phyloP scores from a whole-genome alignment of 2,797 vertebrate genomes.

The Anas flavirostris region DNA sequence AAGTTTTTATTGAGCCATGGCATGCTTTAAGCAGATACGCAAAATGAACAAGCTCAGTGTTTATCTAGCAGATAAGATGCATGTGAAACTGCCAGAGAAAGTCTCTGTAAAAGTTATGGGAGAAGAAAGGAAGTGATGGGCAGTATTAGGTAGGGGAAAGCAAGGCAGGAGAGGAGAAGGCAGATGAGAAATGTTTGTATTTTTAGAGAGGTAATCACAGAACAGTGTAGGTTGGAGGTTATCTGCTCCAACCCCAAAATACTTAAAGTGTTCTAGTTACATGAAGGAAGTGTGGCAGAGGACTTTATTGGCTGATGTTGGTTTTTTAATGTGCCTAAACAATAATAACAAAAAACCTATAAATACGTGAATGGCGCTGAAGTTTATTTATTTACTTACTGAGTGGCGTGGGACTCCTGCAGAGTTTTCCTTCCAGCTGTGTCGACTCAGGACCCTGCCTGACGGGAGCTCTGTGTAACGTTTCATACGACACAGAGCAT shows the following conservation, averaged over 20 bases:
- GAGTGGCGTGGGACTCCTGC: neutral
- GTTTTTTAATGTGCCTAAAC: neutral
- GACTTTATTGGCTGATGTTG: neutral
- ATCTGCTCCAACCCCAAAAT: neutral
- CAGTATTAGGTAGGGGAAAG: neutral
- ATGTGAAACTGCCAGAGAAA: neutral
- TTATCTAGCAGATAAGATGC: neutral
- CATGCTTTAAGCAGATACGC: neutral
- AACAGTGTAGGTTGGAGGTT: neutral
- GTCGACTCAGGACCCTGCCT: accelerated
- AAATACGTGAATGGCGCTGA: accelerated
- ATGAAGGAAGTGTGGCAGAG: neutral
- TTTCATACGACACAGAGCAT: neutral
- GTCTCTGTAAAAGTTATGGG: neutral
- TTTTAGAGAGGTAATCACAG: neutral
- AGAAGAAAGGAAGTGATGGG: neutral
- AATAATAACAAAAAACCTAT: neutral
- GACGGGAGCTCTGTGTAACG: neutral
- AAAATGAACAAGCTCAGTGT: neutral
- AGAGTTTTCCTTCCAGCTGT: neutral
- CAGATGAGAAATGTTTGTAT: accelerated
- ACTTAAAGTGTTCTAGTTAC: neutral
- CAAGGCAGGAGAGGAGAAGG: neutral
- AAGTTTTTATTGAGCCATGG: neutral
- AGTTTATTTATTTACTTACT: neutral